phyloP scores from a whole-genome alignment of 2,113 vertebrate species.

The Etheostoma cragini region DNA sequence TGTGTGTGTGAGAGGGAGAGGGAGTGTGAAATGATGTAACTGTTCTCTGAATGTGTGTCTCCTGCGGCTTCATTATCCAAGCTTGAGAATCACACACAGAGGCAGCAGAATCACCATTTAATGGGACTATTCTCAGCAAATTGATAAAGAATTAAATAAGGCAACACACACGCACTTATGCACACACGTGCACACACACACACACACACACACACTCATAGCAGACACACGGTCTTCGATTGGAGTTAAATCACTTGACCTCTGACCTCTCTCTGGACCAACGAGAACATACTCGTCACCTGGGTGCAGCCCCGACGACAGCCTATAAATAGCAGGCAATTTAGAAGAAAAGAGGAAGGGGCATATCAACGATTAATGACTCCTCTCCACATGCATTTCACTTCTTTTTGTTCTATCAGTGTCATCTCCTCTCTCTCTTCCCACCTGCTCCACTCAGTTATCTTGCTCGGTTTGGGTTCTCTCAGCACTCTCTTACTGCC shows the following conservation, averaged over 20 bases:
- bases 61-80: conserved; percentile 80
- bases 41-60: conserved; percentile 64
- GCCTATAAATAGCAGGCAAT: conserved; percentile 77
- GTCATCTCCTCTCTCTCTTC: conserved; percentile 44
- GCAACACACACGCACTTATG: not conserved
- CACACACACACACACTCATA: not conserved
- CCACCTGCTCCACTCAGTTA: conserved; percentile 30
- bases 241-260: conserved; percentile 74
- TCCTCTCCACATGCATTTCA: conserved; percentile 65
- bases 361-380: conserved; percentile 72
- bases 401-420: conserved; percentile 58
- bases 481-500: not conserved
- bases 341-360: conserved; percentile 52
- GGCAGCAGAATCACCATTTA: conserved; percentile 74
- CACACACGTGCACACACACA: not conserved
- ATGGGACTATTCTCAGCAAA: conserved; percentile 72
- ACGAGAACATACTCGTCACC: conserved; percentile 57
- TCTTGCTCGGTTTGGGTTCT: conserved; percentile 34
- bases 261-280: conserved; percentile 63
- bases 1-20: not conserved
- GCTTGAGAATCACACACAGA: conserved; percentile 67
- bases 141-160: conserved; percentile 52
- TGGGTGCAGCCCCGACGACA: conserved; percentile 40
- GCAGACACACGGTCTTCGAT: conserved; percentile 55
- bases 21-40: conserved; percentile 67